phyloP scores from a whole-genome alignment of 2,888 invertebrate species.

The Clostera curtula region DNA sequence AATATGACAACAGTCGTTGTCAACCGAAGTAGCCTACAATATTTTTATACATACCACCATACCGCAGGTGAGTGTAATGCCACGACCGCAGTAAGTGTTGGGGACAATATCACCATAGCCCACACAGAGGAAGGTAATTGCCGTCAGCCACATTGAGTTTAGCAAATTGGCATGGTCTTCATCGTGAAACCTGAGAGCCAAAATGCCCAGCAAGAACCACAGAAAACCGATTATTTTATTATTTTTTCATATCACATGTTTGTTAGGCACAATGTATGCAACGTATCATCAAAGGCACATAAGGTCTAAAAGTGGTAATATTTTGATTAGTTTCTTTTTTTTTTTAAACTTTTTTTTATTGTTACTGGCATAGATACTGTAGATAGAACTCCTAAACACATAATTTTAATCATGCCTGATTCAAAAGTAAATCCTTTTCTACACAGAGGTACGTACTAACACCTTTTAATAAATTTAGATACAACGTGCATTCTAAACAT shows the following conservation, averaged over 20 bases:
- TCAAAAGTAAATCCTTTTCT: slow-evolving; percentile 49
- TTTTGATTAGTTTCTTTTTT: no score
- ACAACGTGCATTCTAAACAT: slow-evolving; percentile 73
- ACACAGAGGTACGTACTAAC: slow-evolving; percentile 52
- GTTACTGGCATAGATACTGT: slow-evolving; percentile 16
- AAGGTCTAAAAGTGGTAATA: no score
- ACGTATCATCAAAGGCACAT: no score
- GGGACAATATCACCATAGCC: slow-evolving; percentile 99
- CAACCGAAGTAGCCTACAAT: slow-evolving; percentile 52
- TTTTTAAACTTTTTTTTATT: slow-evolving; percentile 1
- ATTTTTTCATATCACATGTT: no score
- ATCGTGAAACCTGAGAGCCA: slow-evolving; percentile 93
- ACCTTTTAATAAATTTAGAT: slow-evolving; percentile 49
- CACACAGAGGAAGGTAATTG: slow-evolving; percentile 99
- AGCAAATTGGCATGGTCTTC: slow-evolving; percentile 98
- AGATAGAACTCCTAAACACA: slow-evolving; percentile 30
- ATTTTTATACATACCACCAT: slow-evolving; percentile 93
- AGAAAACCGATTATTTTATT: slow-evolving; percentile 59
- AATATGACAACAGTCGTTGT: slow-evolving; percentile 27
- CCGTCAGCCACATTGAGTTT: slow-evolving; percentile 99
- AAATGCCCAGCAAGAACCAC: slow-evolving; percentile 73
- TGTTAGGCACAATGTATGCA: no score
- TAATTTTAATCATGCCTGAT: slow-evolving; percentile 58
- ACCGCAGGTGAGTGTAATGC: slow-evolving; percentile 98
- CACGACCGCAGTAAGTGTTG: slow-evolving; percentile 99